Base-by-base conservation (phyloP, 2,888 invertebrate species). In the Drosophila affinis region DNA sequence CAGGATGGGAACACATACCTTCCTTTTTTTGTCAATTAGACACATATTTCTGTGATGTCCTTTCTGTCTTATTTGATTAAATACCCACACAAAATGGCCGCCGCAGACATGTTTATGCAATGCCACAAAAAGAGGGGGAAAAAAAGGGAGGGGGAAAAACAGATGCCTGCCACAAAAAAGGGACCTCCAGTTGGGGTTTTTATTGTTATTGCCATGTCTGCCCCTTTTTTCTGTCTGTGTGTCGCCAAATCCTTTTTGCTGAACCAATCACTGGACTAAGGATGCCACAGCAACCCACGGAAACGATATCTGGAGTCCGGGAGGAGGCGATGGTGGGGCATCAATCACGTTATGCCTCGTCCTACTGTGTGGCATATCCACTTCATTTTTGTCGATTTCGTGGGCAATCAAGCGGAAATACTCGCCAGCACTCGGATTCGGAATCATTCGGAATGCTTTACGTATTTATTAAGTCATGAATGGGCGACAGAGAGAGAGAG, bases 361-460 rank as follows among this genome's bases (percentile, higher is more conserved):
- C 14, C 57, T 51, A 27, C 48, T 17, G 53, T 32, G 53, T 71
- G 56, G 71, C 47, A 87, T 86, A 82, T 80, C 72, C 87, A 79
- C 88, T 79, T 78, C 67, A 87, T 87, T 83, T 82, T 86, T 71
- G 88, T 73, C 83, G 81, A 88, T 88, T 83, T 80, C 87, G 78
- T 72, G 83, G 67, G 69, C 87, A 88, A 73, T 80, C 83, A 82
- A 75, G 80, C 70, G 87, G 56, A 79, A 88, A 75, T 65, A 74
- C 64, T 68, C 69, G n/a, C n/a, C n/a, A n/a, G n/a, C n/a, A n/a
- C n/a, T n/a, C n/a, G n/a, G n/a, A n/a, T 39, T 39, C 39, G 7
- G 14, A n/a, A 39, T 39, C 39, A 39, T 69, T 57, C 64, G 65
- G 71, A 62, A n/a, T 44, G 55, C 48, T 70, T 68, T 70, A 62